These are phyloP conservation scores for Caiman crocodilus DNA, from an alignment of 2,797 vertebrate genomes.

Conservation along the genomic window DNA sequence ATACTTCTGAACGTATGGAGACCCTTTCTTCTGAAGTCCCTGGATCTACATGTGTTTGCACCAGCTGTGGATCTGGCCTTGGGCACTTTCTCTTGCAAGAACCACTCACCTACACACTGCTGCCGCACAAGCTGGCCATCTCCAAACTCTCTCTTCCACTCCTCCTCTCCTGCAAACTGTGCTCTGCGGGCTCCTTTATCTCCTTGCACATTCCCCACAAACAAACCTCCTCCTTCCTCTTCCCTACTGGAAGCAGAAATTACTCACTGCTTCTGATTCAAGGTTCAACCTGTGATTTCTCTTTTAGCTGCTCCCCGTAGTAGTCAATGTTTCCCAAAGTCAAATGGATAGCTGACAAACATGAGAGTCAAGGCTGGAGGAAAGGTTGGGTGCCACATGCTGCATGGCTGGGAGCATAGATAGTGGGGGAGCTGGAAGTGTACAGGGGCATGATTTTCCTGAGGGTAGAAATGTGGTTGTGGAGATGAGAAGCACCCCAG, in stretches of 20 bases:
- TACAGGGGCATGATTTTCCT: background rate
- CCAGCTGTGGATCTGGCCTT: background rate
- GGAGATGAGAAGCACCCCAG: background rate
- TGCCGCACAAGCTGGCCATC: constrained; percentile 13
- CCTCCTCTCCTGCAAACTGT: background rate
- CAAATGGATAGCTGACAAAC: background rate
- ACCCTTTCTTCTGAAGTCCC: background rate
- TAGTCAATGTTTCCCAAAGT: constrained; percentile 31
- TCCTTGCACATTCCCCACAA: constrained; percentile 33
- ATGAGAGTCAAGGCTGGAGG: rapidly evolving
- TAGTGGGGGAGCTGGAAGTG: background rate
- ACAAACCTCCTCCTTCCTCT: rapidly evolving
- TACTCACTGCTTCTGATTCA: background rate
- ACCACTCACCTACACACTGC: background rate
- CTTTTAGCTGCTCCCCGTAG: background rate
- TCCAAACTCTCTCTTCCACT: background rate
- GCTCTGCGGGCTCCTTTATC: constrained; percentile 50
- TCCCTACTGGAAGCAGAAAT: background rate
- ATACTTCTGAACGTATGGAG: background rate
- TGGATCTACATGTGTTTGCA: background rate
- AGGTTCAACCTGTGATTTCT: background rate
- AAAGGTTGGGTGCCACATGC: background rate
- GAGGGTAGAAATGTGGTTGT: background rate
- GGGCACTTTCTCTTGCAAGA: background rate
- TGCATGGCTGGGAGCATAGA: too few relatives aligned